Conservation (phyloP, 2,113 vertebrate genomes). For the Raja brachyura region DNA sequence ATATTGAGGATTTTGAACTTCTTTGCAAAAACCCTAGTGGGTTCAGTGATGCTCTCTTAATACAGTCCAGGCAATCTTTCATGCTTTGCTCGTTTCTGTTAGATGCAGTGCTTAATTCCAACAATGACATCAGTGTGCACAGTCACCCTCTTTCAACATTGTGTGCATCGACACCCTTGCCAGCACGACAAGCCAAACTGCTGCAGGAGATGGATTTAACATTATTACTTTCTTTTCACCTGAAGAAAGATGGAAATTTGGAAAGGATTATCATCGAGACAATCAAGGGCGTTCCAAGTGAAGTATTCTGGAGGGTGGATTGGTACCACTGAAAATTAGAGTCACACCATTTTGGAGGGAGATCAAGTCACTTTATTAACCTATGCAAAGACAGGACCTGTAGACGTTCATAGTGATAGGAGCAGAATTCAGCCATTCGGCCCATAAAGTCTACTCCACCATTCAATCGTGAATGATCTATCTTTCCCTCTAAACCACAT, state of each 20-base stretch:
- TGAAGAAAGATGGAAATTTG: neutral
- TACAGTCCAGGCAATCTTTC: neutral
- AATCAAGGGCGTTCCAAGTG: neutral
- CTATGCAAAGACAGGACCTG: neutral
- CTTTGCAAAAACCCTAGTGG: neutral
- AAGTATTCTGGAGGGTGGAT: neutral
- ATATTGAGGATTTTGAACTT: neutral
- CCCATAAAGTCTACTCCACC: no score
- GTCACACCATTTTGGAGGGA: neutral
- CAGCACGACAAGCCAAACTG: neutral
- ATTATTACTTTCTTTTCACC: conserved; percentile 12
- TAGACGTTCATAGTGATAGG: no score
- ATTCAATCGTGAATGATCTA: no score
- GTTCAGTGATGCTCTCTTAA: neutral
- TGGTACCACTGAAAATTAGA: no score
- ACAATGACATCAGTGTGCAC: neutral
- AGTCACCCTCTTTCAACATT: neutral
- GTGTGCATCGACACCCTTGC: neutral
- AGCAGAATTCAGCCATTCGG: no score
- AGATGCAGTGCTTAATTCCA: neutral
- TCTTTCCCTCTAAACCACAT: no score
- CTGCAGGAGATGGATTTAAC: neutral
- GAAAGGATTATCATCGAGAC: neutral
- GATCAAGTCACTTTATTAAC: neutral
- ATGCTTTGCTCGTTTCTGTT: neutral